phyloP scores from a whole-genome alignment of 2,113 vertebrate species.

The Nannobrachium achirus region DNA sequence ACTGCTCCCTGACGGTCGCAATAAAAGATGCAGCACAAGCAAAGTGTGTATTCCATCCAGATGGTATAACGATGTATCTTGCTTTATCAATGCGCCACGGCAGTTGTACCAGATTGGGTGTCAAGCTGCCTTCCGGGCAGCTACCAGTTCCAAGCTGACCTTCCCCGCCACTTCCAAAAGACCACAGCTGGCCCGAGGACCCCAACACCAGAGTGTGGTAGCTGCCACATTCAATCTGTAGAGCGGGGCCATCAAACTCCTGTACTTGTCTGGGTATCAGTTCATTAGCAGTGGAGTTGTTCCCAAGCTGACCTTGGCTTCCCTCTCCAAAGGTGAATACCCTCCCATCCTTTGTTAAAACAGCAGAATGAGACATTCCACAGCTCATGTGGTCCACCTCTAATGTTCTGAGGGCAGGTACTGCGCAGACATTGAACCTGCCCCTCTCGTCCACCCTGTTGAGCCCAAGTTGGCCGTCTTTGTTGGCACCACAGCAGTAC shows the following conservation, averaged over 20 bases:
- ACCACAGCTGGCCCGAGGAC: constrained; percentile 66
- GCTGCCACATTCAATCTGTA: no score
- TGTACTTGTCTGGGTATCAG: no score
- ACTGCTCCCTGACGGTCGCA: no score
- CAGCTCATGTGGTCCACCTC: constrained; percentile 89
- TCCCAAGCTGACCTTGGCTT: no score
- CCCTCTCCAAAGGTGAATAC: no score
- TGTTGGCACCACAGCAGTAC: constrained; percentile 95
- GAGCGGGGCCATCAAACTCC: no score
- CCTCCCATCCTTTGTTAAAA: constrained; percentile 85
- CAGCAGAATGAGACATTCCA: constrained; percentile 91
- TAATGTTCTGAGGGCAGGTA: constrained; percentile 90
- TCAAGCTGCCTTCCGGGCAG: constrained; percentile 29
- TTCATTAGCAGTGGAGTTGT: no score
- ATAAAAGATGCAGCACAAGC: constrained; percentile 49
- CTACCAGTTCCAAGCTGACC: constrained; percentile 63
- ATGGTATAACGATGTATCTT: constrained; percentile 70
- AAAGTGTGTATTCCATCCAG: constrained; percentile 74
- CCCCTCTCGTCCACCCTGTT: constrained; percentile 89
- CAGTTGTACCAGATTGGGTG: constrained; percentile 56
- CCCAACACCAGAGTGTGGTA: constrained; percentile 73
- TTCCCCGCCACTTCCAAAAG: constrained; percentile 69
- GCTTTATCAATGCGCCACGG: constrained; percentile 37
- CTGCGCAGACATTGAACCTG: constrained; percentile 86
- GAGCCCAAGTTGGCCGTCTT: constrained; percentile 91